Percentiles rank a stretch among this genome's conserved stretches.
phyloP scores from a whole-genome alignment of 2,888 invertebrate genomes.

The Orthosia incerta region DNA sequence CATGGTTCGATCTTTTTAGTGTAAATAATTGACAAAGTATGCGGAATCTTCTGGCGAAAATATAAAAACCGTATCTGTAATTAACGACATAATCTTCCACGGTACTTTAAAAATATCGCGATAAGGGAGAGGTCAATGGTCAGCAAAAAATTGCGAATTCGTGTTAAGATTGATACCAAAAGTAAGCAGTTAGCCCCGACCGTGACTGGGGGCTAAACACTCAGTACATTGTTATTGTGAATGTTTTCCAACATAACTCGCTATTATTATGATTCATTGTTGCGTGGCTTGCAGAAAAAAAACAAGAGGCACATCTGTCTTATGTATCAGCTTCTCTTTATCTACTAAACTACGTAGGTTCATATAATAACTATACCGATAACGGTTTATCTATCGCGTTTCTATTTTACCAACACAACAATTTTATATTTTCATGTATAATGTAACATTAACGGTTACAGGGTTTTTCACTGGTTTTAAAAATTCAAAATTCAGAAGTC shows the following conservation, averaged over 20 bases:
- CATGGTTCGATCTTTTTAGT: too few species aligned
- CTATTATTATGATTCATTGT: conserved; percentile 16
- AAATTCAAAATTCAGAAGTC: too few species aligned
- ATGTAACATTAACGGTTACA: neutral
- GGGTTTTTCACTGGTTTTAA: neutral
- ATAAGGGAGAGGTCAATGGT: conserved; percentile 40
- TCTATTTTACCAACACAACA: neutral
- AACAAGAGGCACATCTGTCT: conserved; percentile 1
- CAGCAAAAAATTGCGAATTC: conserved; percentile 28
- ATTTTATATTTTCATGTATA: neutral
- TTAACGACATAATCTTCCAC: too few species aligned
- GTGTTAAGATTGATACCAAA: neutral
- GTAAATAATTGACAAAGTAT: too few species aligned
- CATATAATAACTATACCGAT: neutral
- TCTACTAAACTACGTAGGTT: neutral
- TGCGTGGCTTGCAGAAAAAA: neutral
- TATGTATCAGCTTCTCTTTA: neutral
- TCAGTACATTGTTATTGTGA: conserved; percentile 7
- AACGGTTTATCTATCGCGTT: neutral
- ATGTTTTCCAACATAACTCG: conserved; percentile 1
- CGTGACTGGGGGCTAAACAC: conserved; percentile 2
- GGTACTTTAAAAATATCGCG: conserved; percentile 17
- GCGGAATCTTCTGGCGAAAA: too few species aligned
- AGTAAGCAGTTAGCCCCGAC: conserved; percentile 33
- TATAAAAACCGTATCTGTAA: too few species aligned